Base-by-base conservation (phyloP, 2,888 invertebrate species). In the Harmothoe impar region DNA sequence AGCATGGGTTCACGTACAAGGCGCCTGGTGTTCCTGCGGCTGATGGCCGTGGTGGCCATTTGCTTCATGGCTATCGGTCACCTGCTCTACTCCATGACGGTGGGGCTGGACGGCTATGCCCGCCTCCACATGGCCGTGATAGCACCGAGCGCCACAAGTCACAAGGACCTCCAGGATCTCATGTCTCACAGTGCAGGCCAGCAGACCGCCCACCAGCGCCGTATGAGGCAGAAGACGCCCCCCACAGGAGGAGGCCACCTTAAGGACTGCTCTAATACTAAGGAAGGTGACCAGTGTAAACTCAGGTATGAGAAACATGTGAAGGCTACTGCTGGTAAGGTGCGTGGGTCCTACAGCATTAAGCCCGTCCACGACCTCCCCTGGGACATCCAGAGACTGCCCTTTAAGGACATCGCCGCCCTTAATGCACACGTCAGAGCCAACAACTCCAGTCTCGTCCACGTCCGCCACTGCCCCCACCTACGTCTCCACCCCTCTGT, bases 41-140 rank as follows among this genome's bases (percentile, higher is more conserved):
- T 86, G 7, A 86, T 86, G 86, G 86, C 86, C 29, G 86, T 86
- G 31, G 52, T 52, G 52, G 86, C 86, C 56, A 86, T 86, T 54
- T 86, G 54, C 33, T 86, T 86, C 56, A 86, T 86, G 86, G 86
- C 86, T 54, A 86, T 86, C 17, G 86, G 86, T 15, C 86, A 86
- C 54, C 56, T 86, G 54, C 86, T 86, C 5, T 86, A 86, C 86
- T 86, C 86, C 20, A 86, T 86, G 86, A 86, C 86, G 86, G 86
- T 31, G 7, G 86, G 86, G 25, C 86, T 86, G 56, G 86, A 86
- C 54, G 86, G 86, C 54, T 86, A 86, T 25, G 86, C 86, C 56
- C 86, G 86, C 54, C 23, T 86, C 25, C 86, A 86, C 31, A 86
- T 86, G 86, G 52, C 86, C 5, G 86, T 86, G 1, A 86, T 86